A percentile compares a stretch with the other conserved stretches of the same genome.
These are phyloP conservation scores for Oxyscelio sp. DNA, from an alignment of 2,888 invertebrate species.

Conservation along the genomic window DNA sequence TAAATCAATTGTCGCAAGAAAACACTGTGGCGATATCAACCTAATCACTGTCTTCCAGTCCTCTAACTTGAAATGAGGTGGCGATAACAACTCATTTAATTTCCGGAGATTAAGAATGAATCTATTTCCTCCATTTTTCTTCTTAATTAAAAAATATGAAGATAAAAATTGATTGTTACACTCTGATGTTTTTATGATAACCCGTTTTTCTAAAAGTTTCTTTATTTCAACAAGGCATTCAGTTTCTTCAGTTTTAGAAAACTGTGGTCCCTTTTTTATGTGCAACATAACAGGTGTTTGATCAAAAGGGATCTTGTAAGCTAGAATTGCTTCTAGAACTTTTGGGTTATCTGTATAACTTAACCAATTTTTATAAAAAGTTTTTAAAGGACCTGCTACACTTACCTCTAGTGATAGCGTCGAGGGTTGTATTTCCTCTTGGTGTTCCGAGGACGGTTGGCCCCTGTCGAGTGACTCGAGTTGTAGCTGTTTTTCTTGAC, in stretches of 20 bases:
- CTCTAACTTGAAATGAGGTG: conserved; percentile 7
- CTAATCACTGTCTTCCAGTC: conserved; percentile 1
- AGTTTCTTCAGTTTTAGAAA: neutral
- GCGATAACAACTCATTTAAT: neutral
- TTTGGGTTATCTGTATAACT: neutral
- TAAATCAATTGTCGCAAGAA: neutral
- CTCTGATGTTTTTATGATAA: neutral
- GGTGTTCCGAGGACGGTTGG: neutral
- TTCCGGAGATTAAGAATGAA: neutral
- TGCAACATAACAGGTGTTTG: neutral
- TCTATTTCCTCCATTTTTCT: neutral
- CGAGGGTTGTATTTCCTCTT: neutral
- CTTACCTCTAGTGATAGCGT: neutral
- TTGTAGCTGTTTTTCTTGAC: too few species aligned
- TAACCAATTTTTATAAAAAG: conserved; percentile 1
- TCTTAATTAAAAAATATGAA: neutral
- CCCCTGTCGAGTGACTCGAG: too few species aligned
- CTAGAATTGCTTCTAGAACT: neutral
- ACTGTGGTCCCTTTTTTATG: neutral
- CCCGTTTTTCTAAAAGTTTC: neutral
- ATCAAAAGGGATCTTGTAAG: neutral
- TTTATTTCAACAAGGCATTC: neutral
- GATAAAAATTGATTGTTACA: conserved; percentile 1
- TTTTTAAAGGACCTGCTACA: neutral
- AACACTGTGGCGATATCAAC: neutral